Conservation (phyloP, 2,797 vertebrate genomes). For the Rhinophrynus dorsalis region DNA sequence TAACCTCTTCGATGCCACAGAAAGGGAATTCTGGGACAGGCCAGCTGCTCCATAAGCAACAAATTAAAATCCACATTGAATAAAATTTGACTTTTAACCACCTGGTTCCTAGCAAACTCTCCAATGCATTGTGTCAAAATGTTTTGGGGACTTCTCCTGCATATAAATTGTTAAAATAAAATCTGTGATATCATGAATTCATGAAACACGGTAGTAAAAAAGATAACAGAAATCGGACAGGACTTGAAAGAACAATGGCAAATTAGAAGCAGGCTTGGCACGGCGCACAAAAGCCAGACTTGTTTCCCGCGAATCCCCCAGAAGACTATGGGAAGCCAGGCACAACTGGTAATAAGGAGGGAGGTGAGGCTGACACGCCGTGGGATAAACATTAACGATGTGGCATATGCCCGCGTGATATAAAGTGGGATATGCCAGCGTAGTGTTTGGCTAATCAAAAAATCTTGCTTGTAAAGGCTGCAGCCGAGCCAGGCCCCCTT, state of each 20-base stretch:
- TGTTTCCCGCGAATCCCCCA: neutral
- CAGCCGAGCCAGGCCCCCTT: neutral
- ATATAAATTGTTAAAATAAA: too few species aligned
- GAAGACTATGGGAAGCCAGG: neutral
- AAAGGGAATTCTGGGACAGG: too few species aligned
- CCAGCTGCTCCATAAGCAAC: too few species aligned
- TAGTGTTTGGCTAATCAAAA: neutral
- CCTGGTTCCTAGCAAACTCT: too few species aligned
- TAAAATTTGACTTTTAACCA: too few species aligned
- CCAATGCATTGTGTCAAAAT: too few species aligned
- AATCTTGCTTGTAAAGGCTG: neutral
- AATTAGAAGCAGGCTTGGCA: neutral
- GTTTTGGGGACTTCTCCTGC: too few species aligned
- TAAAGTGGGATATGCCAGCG: neutral
- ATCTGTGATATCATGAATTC: neutral
- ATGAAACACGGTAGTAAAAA: conserved; percentile 20
- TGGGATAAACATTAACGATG: conserved; percentile 11
- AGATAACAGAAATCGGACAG: conserved; percentile 1
- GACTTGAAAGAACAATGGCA: conserved; percentile 15
- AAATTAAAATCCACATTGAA: too few species aligned
- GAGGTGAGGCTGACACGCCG: conserved; percentile 14
- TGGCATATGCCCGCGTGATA: neutral
- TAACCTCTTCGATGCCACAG: too few species aligned
- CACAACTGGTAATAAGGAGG: conserved; percentile 3
- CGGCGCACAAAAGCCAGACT: conserved; percentile 4